phyloP scores from a whole-genome alignment of 1,140 invertebrate genomes.

The Calliphora vicina region DNA sequence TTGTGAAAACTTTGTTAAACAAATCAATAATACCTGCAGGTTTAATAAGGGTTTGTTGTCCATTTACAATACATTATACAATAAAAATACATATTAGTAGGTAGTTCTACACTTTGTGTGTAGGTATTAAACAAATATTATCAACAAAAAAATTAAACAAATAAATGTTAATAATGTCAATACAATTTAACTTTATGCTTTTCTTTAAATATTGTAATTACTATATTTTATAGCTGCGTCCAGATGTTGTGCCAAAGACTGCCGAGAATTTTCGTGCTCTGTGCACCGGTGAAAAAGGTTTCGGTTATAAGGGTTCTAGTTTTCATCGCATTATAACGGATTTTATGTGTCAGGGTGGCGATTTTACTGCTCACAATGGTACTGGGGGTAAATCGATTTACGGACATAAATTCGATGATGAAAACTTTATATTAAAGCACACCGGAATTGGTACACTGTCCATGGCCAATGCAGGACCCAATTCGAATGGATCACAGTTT shows the following conservation, averaged over 20 bases:
- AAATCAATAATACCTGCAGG: no score
- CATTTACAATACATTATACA: no score
- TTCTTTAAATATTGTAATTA: neutral
- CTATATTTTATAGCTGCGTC: conserved; percentile 72
- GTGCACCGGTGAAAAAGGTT: conserved; percentile 90
- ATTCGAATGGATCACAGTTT: conserved; percentile 96
- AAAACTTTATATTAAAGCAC: conserved; percentile 93
- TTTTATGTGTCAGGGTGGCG: conserved; percentile 96
- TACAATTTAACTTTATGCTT: neutral
- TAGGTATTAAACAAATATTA: no score
- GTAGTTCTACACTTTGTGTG: no score
- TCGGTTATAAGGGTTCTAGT: conserved; percentile 86
- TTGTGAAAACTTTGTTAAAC: no score
- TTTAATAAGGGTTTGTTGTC: no score
- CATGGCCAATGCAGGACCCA: conserved; percentile 94
- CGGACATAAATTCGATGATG: conserved; percentile 90
- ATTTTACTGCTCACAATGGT: conserved; percentile 92
- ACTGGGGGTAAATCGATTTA: conserved; percentile 96
- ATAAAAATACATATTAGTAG: no score
- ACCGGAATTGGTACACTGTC: conserved; percentile 86
- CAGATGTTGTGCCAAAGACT: conserved; percentile 88
- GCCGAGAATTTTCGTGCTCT: conserved; percentile 90
- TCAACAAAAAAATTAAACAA: no score
- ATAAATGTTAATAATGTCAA: neutral
- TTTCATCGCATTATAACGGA: conserved; percentile 96